A percentile compares a stretch with the other conserved stretches of the same genome.
These are phyloP conservation scores for Vandiemenella viatica DNA, from an alignment of 2,888 invertebrate genomes.

Conservation along the genomic window DNA sequence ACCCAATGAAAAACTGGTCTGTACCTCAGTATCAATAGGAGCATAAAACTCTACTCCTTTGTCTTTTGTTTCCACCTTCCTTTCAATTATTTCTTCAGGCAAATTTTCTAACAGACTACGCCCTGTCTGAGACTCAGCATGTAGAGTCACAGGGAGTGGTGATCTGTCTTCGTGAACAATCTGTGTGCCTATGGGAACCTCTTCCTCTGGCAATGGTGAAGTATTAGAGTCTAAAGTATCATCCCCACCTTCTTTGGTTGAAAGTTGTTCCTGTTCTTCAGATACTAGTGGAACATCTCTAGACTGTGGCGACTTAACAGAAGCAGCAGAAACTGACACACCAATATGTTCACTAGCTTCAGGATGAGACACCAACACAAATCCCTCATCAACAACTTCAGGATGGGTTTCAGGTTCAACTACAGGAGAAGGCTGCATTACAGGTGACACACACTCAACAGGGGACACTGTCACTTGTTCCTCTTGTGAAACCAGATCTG, in stretches of 20 bases:
- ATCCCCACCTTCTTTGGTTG: constrained; percentile 26
- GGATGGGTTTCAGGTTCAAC: constrained; percentile 2
- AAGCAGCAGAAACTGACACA: too few relatives aligned
- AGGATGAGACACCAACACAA: constrained; percentile 10
- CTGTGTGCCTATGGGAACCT: constrained; percentile 35
- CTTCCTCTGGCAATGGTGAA: constrained; percentile 52
- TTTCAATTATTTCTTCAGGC: not conserved
- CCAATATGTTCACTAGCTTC: too few relatives aligned
- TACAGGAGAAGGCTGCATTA: not conserved
- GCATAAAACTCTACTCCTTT: constrained; percentile 3
- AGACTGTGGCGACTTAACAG: too few relatives aligned
- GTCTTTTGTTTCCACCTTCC: constrained; percentile 1
- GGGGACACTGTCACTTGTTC: constrained; percentile 9
- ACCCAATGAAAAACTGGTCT: constrained; percentile 13
- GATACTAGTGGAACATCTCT: too few relatives aligned
- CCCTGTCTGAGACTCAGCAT: constrained; percentile 8
- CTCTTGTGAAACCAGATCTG: constrained; percentile 6
- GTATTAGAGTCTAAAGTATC: constrained; percentile 47
- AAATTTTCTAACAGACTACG: not conserved
- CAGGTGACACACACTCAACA: constrained; percentile 7
- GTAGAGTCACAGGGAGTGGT: not conserved
- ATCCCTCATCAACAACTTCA: constrained; percentile 12
- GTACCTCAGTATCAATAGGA: constrained; percentile 4
- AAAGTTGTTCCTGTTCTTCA: too few relatives aligned
- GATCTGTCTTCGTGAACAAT: not conserved